Base-by-base conservation (phyloP, 2,888 invertebrate genomes). In the Dynastes maya region DNA sequence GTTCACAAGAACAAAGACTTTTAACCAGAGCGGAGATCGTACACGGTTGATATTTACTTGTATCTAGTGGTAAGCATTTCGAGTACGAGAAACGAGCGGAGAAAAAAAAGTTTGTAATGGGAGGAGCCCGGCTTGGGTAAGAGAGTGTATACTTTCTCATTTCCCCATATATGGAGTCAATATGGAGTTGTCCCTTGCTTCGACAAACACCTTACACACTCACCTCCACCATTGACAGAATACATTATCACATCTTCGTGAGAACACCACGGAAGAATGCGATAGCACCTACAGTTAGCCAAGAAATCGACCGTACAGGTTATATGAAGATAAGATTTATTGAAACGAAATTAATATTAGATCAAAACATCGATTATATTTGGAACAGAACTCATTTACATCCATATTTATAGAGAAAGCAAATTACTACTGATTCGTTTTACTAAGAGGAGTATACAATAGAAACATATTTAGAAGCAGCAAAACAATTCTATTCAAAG, bases 131-230 rank as follows among this genome's bases (percentile, higher is more conserved):
- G 68, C 58, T 45, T 64, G 80, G 72, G 79, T 61, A 74, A 16
- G 22, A 58, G 55, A 58, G 55, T 58, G 72, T 77, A 64, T 65
- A 82, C 83, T 83, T 83, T 83, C 83, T 81, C 82, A 83, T 82
- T 83, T 83, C 70, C 76, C 83, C 81, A 78, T 83, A 82, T 83
- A 82, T 77, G 82, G 82, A 72, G 76, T 77, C 79, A 82, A 82
- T 82, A 80, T 80, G 80, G 80, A 80, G 82, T 80, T 82, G 82
- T 80, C 78, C 79, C 75, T 64, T 74, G 77, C 78, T 80, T 81
- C 80, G 79, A 82, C 80, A 80, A 80, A 80, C 82, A 81, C 82
- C 79, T 82, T 80, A 68, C 74, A 70, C 70, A 55, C 77, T 77
- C 61, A 58, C 75, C 75, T 80, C 45, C 76, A 79, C 78, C 79